A percentile compares a stretch with the other conserved stretches of the same genome.
Conservation (phyloP, 2,113 vertebrate genomes). For the Phylloscopus whistleri region DNA sequence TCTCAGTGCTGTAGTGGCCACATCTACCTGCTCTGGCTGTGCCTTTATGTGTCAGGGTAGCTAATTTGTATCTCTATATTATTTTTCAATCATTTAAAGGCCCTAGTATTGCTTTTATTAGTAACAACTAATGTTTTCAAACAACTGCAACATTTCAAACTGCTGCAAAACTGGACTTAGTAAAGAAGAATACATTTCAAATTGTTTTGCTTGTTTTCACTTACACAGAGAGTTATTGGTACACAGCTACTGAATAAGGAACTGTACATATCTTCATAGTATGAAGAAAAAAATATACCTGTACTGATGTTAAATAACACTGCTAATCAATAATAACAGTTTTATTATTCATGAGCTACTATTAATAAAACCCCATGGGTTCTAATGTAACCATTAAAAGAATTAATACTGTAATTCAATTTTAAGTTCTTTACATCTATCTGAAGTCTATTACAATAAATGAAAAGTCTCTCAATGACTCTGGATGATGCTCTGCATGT, state of each 20-base stretch:
- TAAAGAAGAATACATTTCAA: neutral
- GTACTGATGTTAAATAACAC: slow-evolving; percentile 32
- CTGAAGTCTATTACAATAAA: slow-evolving; percentile 56
- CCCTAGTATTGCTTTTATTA: neutral
- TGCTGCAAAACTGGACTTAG: neutral
- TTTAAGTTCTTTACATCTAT: slow-evolving; percentile 45
- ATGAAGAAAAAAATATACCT: neutral
- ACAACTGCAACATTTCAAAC: neutral
- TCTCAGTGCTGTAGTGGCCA: neutral
- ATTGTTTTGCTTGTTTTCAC: neutral
- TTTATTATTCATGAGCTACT: slow-evolving; percentile 34
- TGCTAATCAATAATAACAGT: slow-evolving; percentile 49
- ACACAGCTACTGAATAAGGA: neutral
- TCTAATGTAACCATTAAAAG: slow-evolving; percentile 19
- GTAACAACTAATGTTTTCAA: neutral
- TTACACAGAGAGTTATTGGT: neutral
- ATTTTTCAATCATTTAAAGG: neutral
- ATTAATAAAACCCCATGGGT: slow-evolving; percentile 6
- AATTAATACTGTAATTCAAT: slow-evolving; percentile 56
- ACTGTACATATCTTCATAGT: neutral
- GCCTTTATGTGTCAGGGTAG: neutral
- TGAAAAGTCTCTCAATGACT: slow-evolving; percentile 44
- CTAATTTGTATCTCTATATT: neutral
- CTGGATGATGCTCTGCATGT: neutral
- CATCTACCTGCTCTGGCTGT: neutral